Evolutionary conservation across 1,140 invertebrate species (phyloP).

Genomic region (Ganaspis sp.): DNA sequence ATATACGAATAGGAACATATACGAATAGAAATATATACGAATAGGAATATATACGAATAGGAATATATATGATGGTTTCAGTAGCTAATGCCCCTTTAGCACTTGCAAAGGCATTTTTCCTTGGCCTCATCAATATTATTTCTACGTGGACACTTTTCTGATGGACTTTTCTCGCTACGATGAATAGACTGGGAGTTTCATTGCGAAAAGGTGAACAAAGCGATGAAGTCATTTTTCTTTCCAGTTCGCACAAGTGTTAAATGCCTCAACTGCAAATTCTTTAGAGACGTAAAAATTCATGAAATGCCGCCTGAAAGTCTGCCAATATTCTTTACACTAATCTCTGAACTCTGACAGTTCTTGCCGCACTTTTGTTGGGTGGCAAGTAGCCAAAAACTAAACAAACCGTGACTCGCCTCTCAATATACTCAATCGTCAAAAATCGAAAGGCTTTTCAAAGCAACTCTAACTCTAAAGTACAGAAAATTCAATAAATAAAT

Average conservation of each 20-base stretch:
- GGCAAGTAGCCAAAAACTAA: slow-evolving; percentile 30
- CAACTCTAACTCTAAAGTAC: not conserved
- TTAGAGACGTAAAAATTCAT: not conserved
- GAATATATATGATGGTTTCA: too few species aligned
- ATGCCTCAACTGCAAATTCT: not conserved
- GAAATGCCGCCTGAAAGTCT: slow-evolving; percentile 29
- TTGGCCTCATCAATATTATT: slow-evolving; percentile 4
- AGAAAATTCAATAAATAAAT: too few species aligned
- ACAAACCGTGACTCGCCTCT: not conserved
- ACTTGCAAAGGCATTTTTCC: not conserved
- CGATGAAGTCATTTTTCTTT: slow-evolving; percentile 25
- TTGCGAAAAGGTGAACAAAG: slow-evolving; percentile 22
- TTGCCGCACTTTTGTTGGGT: slow-evolving; percentile 29
- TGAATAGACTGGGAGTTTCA: not conserved
- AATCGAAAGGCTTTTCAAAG: not conserved
- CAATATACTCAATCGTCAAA: not conserved
- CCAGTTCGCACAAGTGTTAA: slow-evolving; percentile 18
- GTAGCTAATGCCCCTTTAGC: too few species aligned
- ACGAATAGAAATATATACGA: too few species aligned
- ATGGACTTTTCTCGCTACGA: not conserved
- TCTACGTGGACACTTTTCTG: not conserved
- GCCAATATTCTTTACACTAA: slow-evolving; percentile 36
- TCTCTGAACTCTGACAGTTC: slow-evolving; percentile 40
- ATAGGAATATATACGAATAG: too few species aligned
- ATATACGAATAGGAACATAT: too few species aligned